Evolutionary conservation across 2,797 vertebrate species (phyloP), one percentile per base, ranked within the genome.

Genomic region (Uromys caudimaculatus): DNA sequence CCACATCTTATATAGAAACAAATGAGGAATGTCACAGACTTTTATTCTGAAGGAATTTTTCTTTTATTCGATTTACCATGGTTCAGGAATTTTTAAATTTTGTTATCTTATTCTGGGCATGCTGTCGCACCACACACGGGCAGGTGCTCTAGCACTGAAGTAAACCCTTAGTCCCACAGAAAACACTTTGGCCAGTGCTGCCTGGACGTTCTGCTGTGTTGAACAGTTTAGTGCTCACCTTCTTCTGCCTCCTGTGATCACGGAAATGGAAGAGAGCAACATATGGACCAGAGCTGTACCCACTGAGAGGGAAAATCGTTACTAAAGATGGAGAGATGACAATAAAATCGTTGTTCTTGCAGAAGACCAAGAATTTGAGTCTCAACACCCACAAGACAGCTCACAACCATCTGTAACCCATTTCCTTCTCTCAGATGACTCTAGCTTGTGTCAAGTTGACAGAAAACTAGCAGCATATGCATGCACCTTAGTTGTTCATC

Each of bases 11-110:
- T 10, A 50, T 38, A 94, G 94, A 97, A 93, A 81, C 47, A 94
- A 91, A 92, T 69, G 67, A 91, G 97, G 86, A 84, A 94, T 93
- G 67, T 93, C 7, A 83, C 44, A 78, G 92, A 89, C 9, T 38
- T 91, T 95, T 73, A 83, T 44, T 92, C 92, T 95, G 82, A 82
- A 93, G 84, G 73, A 90, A 93, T 95, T 96, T 92, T 95, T 88
- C 69, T 93, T 89, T 95, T 76, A 89, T 90, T 97, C 52, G 73
- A 35, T 89, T 52, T 89, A 76, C 35, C 52, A 91, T 16, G 4
- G 64, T 13, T 17, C 93, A 87, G 14, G 38, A 69, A 21, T 17
- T 44, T 23, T 60, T 35, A 4, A 44, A 24, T 35, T 52, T 41
- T 8, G 6, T 50, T 64, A 85, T n/a, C 44, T 81, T n/a, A n/a